A percentile compares a stretch with the other conserved stretches of the same genome.
Conservation (phyloP, 2,113 vertebrate genomes). For the Lampris incognitus region DNA sequence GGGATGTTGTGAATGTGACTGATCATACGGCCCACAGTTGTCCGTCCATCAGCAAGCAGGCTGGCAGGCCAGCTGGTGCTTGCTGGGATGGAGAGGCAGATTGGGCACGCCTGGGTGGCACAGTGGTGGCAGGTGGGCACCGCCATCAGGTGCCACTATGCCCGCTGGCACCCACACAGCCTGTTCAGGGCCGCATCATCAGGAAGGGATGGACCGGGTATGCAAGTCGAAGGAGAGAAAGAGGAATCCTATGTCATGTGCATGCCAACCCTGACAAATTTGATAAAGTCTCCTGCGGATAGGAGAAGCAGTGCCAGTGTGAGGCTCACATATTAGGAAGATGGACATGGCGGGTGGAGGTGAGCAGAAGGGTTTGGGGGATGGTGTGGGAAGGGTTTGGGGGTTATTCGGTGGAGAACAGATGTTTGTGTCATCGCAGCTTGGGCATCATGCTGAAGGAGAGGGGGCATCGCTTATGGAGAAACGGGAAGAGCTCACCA, state of each 20-base stretch:
- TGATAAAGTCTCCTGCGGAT: constrained; percentile 64
- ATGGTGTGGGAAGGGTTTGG: constrained; percentile 15
- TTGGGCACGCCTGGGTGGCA: constrained; percentile 50
- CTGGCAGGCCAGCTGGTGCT: constrained; percentile 73
- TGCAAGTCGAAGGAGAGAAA: constrained; percentile 23
- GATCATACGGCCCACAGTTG: constrained; percentile 49
- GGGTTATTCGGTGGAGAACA: constrained; percentile 28
- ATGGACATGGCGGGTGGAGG: constrained; percentile 49
- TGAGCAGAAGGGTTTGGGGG: constrained; percentile 5
- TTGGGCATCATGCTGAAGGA: constrained; percentile 41
- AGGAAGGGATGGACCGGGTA: neutral
- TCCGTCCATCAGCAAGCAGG: constrained; percentile 62
- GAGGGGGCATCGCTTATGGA: constrained; percentile 33
- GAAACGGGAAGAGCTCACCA: constrained; percentile 3
- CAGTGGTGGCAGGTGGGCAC: constrained; percentile 64
- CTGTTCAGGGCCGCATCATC: constrained; percentile 27
- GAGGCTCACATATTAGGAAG: constrained; percentile 58
- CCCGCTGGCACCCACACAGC: constrained; percentile 58
- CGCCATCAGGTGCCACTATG: constrained; percentile 60
- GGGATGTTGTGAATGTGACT: constrained; percentile 54
- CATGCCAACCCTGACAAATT: constrained; percentile 71
- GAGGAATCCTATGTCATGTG: constrained; percentile 44
- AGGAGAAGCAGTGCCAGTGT: constrained; percentile 48
- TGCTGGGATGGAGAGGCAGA: constrained; percentile 56
- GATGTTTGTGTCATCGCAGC: constrained; percentile 60